Evolutionary conservation across 1,140 invertebrate genomes (phyloP).

Genomic region (Papilio helenus): DNA sequence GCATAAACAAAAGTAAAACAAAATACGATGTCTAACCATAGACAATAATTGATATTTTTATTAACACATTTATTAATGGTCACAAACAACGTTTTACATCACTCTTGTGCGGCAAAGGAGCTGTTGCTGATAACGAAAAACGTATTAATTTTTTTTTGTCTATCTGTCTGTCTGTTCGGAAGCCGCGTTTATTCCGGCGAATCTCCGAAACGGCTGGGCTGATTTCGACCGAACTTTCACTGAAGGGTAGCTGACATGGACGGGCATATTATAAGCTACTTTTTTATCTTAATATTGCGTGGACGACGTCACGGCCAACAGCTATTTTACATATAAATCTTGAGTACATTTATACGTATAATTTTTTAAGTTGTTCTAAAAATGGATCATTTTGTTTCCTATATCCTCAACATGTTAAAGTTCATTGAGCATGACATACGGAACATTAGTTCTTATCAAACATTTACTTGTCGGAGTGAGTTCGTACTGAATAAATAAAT

Average conservation of each 20-base stretch:
- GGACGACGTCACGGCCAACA: no score
- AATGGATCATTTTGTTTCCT: not conserved
- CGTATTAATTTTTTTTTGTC: no score
- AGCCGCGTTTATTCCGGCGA: no score
- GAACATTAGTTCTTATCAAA: constrained; percentile 19
- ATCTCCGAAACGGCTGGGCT: no score
- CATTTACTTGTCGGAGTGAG: constrained; percentile 3
- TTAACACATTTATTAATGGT: not conserved
- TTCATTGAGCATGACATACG: not conserved
- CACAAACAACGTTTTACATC: not conserved
- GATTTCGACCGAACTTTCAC: no score
- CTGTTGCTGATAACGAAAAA: no score
- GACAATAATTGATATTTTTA: not conserved
- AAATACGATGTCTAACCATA: not conserved
- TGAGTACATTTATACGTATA: not conserved
- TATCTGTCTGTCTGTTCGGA: no score
- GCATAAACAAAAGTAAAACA: not conserved
- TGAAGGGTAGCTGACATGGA: no score
- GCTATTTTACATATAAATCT: no score
- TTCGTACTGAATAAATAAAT: constrained; percentile 10
- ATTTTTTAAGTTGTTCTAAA: not conserved
- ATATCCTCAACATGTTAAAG: not conserved
- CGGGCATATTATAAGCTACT: no score
- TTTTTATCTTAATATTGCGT: no score
- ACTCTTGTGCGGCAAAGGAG: not conserved